A percentile compares a stretch with the other conserved stretches of the same genome.
Evolutionary conservation across 2,888 invertebrate species (phyloP).

Genomic region (Diloba caeruleocephala): DNA sequence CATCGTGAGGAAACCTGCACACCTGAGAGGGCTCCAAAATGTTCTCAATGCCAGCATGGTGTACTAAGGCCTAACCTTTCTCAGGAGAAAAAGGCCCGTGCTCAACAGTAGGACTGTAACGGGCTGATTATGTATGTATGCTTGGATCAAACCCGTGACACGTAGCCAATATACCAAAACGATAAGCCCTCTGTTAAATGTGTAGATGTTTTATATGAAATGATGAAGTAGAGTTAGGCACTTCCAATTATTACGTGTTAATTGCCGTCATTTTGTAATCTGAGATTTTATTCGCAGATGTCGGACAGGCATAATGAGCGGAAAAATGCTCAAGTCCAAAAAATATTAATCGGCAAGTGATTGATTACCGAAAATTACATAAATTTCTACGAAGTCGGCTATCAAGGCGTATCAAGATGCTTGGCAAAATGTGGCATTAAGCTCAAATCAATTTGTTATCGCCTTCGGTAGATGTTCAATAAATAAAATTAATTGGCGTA

Average conservation of each 20-base stretch:
- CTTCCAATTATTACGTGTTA: neutral
- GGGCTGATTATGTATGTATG: too few species aligned
- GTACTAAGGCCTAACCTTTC: too few species aligned
- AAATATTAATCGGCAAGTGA: constrained; percentile 34
- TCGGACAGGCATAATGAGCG: constrained; percentile 30
- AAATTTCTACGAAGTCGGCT: constrained; percentile 26
- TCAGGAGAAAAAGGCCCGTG: too few species aligned
- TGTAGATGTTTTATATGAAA: too few species aligned
- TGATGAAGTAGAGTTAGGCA: neutral
- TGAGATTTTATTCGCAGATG: constrained; percentile 5
- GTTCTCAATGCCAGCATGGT: too few species aligned
- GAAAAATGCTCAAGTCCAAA: constrained; percentile 32
- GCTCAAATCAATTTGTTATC: constrained; percentile 25
- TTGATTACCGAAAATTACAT: constrained; percentile 38
- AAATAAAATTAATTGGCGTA: constrained; percentile 64
- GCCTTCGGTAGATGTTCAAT: constrained; percentile 45
- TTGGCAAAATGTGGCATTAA: constrained; percentile 31
- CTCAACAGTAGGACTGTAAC: too few species aligned
- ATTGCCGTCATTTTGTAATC: constrained; percentile 9
- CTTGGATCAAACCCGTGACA: too few species aligned
- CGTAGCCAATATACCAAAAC: too few species aligned
- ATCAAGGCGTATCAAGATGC: constrained; percentile 32
- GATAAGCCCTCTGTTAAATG: too few species aligned
- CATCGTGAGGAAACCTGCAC: too few species aligned
- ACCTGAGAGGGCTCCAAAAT: too few species aligned